Base-by-base conservation (phyloP, 2,888 invertebrate genomes). In the Pseudococcus longispinus region DNA sequence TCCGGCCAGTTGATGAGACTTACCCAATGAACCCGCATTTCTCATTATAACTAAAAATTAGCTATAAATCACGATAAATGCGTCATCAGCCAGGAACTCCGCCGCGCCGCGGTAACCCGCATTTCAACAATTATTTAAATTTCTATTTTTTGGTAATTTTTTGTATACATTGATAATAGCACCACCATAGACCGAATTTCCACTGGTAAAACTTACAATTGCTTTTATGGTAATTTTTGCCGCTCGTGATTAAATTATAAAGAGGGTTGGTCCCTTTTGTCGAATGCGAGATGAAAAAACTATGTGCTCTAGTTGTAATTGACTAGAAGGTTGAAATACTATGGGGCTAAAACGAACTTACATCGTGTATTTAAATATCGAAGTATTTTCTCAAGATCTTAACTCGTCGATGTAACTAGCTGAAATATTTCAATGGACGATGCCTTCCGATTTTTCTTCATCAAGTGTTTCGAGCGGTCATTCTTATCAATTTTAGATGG, bases 21-120 rank as follows among this genome's bases (percentile, higher is more conserved):
- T 44, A 44, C 44, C 86, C 23, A 86, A 77, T 80, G 86, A 32
- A 15, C 86, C 86, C 86, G 86, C 86, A 86, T 86, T 86, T 26
- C 51, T 42, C 32, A 70, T 44, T 70, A 44, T 29, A 44, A n/a
- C 60, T 18, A 0, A 26, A 46, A 84, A 60, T 65, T 46, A 51
- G 37, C 26, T 26, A 70, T 85, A 85, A 85, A 84, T 84, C 84
- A 84, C 84, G 84, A 84, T 84, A 84, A 84, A 55, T 29, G 60
- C 51, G 32, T 55, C 84, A 51, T 55, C 32, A 51, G 32, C 15
- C 60, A 4, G 18, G 29, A 37, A 13, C n/a, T 26, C n/a, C 11
- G 37, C 37, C 9, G 37, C 37, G 37, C 44, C 18, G 23, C 32
- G 51, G 20, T 32, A 32, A 44, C 85, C 85, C 85, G 85, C 85